phyloP scores from a whole-genome alignment of 2,888 invertebrate species.

The Syrista parreyssii region DNA sequence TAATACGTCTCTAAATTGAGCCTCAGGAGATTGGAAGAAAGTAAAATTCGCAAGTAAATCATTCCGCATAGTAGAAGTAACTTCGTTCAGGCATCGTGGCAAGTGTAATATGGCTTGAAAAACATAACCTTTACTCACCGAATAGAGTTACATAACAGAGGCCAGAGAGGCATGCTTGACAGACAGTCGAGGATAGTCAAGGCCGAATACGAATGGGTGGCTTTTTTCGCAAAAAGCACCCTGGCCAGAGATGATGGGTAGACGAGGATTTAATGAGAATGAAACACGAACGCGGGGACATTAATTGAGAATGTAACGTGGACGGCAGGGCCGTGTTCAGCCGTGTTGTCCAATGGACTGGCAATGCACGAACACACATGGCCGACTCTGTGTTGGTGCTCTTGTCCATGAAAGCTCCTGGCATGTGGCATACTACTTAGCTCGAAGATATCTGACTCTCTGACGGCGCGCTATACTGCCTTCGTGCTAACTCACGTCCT shows the following conservation, averaged over 20 bases:
- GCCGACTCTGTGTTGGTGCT: not conserved
- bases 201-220: not conserved
- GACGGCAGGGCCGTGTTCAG: constrained; percentile 31
- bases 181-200: not conserved
- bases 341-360: constrained; percentile 39
- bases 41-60: not conserved
- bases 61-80: not conserved
- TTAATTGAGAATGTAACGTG: constrained; percentile 46
- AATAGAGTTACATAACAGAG: constrained; percentile 57
- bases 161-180: constrained; percentile 25
- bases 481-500: constrained; percentile 12
- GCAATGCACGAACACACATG: constrained; percentile 35
- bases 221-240: not conserved
- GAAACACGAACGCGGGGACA: constrained; percentile 12
- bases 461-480: constrained; percentile 21
- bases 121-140: constrained; percentile 61
- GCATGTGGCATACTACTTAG: constrained; percentile 29
- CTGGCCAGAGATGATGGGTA: not conserved
- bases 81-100: constrained; percentile 2
- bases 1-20: not conserved
- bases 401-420: constrained; percentile 13
- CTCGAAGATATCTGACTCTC: constrained; percentile 35
- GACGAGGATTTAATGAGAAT: not conserved
- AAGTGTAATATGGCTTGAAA: constrained; percentile 38
- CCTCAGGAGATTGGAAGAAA: not conserved